Evolutionary conservation across 2,888 invertebrate genomes (phyloP), one percentile per base, ranked within the genome.

Genomic region (Lasioglossum zephyrum): DNA sequence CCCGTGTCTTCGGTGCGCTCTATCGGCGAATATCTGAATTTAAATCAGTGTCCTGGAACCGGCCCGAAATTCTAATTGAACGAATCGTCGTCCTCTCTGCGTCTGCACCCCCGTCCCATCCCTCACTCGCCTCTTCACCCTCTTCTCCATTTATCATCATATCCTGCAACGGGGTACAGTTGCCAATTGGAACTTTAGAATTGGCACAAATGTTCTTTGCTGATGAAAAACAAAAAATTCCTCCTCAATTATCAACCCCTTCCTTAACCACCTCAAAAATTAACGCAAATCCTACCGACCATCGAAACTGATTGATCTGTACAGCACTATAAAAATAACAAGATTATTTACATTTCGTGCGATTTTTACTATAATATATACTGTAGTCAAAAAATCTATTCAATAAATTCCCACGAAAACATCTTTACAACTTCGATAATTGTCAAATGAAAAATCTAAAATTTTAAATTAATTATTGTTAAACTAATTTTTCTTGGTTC

Each of bases 11-110:
- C 22, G 11, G 44, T 36, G 31, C 60, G 53, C 63, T 66, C 66
- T 44, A 41, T 77, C 69, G 47, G 53, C 41, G 70, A 57, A 57
- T 44, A 73, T 77, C 57, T 22, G 63, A 73, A 66, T 73, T 31
- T 39, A n/a, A 41, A 79, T 39, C 41, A 73, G 47, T 63, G 31
- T 47, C 41, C 41, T 16, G 31, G 39, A 16, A 44, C 63, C 66
- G 18, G 73, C 60, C 26, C 47, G 36, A 81, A 77, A 81, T 77
- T 81, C 26, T 81, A 81, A 81, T 81, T 41, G 31, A 57, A 74
- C 73, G 60, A 60, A 60, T 60, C 16, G 60, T 16, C 60, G 60
- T 60, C 60, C 26, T 16, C 26, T 16, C 5, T 31, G 60, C 13
- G 5, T 1, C 60, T 60, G 22, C 53, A 53, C 60, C 26, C 13